phyloP scores from a whole-genome alignment of 2,113 vertebrate species.

The Mola mola region DNA sequence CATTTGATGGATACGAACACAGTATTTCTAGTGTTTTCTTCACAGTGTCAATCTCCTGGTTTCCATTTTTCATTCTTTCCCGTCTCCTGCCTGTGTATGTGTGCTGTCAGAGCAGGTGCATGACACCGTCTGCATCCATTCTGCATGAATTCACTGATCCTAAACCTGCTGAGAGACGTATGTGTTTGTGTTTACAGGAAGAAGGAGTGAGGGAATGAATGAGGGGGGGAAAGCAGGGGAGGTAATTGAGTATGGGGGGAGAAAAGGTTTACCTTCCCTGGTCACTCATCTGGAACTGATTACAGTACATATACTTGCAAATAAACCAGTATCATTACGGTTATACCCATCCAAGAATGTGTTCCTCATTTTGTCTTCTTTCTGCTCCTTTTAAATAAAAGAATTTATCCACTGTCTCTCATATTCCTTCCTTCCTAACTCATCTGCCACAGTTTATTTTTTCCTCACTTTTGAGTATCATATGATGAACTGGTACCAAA shows the following conservation, averaged over 20 bases:
- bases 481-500: slow-evolving; percentile 5
- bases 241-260: slow-evolving; percentile 30
- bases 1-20: slow-evolving; percentile 5
- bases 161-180: slow-evolving; percentile 57
- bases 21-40: slow-evolving; percentile 47
- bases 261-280: slow-evolving; percentile 43
- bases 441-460: slow-evolving; percentile 2
- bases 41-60: slow-evolving; percentile 15
- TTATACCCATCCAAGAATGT: neutral
- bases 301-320: slow-evolving; percentile 25
- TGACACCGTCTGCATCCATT: slow-evolving; percentile 53
- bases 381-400: slow-evolving; percentile 3
- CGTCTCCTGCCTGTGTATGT: slow-evolving; percentile 8
- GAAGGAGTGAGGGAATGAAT: slow-evolving; percentile 23
- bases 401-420: slow-evolving; percentile 8
- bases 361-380: slow-evolving; percentile 1
- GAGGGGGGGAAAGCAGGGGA: slow-evolving; percentile 29
- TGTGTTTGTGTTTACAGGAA: slow-evolving; percentile 25
- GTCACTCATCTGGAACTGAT: slow-evolving; percentile 74
- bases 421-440: neutral
- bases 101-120: slow-evolving; percentile 44
- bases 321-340: slow-evolving; percentile 27
- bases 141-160: slow-evolving; percentile 65
- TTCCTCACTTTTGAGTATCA: slow-evolving; percentile 13
- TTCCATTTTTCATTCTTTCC: slow-evolving; percentile 11